phyloP scores from a whole-genome alignment of 2,113 vertebrate species.

The Gulo gulo region DNA sequence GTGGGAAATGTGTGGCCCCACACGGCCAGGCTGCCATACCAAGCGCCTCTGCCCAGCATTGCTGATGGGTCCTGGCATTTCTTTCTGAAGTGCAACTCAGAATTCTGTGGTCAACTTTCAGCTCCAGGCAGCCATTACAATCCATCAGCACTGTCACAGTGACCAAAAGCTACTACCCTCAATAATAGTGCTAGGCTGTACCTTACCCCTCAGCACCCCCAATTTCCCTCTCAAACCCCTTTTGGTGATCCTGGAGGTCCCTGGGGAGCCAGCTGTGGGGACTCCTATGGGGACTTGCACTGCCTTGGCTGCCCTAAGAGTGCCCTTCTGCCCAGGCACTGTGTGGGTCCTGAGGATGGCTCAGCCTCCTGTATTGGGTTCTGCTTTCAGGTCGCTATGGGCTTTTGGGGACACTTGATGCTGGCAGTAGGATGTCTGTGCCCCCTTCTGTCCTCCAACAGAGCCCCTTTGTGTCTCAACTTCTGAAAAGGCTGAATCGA shows the following conservation, averaged over 20 bases:
- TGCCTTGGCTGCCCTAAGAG: neutral
- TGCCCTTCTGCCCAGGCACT: neutral
- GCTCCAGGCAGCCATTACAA: neutral
- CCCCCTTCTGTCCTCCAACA: neutral
- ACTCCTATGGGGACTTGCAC: neutral
- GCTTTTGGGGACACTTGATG: conserved; percentile 11
- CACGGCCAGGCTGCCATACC: neutral
- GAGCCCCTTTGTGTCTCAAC: neutral
- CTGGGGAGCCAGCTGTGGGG: neutral
- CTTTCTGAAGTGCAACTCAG: neutral
- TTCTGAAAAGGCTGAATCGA: neutral
- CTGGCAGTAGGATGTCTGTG: neutral
- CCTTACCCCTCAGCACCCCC: neutral
- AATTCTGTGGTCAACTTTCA: neutral
- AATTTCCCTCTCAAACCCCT: neutral
- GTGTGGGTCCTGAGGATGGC: neutral
- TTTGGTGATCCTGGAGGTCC: neutral
- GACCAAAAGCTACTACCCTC: neutral
- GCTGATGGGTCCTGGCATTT: neutral
- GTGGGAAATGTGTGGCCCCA: too few species aligned
- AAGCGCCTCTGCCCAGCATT: neutral
- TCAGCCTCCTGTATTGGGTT: neutral
- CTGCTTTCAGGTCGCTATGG: neutral
- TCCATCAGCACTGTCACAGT: neutral
- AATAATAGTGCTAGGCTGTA: neutral